Evolutionary conservation across 2,113 vertebrate species (phyloP).

Genomic region (Marmota flaviventris): DNA sequence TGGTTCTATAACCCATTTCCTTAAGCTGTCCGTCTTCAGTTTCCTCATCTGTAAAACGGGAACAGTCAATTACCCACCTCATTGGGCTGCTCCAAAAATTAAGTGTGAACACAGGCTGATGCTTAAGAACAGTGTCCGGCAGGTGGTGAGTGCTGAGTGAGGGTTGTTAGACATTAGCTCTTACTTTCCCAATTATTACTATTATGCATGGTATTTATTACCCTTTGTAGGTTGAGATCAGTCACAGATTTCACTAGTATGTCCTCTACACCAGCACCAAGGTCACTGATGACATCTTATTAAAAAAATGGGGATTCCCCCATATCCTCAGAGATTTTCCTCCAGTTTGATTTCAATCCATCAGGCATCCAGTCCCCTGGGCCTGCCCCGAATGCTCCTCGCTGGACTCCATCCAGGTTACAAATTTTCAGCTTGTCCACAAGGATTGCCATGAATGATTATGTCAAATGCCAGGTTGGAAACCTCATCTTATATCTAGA

Average conservation of each 20-base stretch:
- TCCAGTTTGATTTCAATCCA: background rate
- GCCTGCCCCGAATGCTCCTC: background rate
- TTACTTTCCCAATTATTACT: background rate
- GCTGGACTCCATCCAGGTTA: background rate
- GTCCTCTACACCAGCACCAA: background rate
- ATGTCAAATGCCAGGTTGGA: background rate
- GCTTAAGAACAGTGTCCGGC: background rate
- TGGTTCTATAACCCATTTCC: background rate
- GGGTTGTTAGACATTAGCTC: background rate
- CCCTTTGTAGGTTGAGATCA: background rate
- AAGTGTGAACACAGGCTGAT: background rate
- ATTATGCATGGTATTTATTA: background rate
- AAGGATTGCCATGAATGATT: background rate
- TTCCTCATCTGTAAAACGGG: constrained; percentile 30
- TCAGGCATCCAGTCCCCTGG: background rate
- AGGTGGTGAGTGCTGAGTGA: background rate
- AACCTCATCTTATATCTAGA: background rate
- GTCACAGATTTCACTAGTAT: background rate
- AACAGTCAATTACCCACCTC: background rate
- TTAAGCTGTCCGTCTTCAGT: background rate
- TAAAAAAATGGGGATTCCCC: background rate
- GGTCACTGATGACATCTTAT: background rate
- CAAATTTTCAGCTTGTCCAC: background rate
- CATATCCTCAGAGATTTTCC: background rate
- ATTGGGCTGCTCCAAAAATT: background rate